Evolutionary conservation across 1,140 invertebrate genomes (phyloP).

Genomic region (Lasioglossum baleicum): DNA sequence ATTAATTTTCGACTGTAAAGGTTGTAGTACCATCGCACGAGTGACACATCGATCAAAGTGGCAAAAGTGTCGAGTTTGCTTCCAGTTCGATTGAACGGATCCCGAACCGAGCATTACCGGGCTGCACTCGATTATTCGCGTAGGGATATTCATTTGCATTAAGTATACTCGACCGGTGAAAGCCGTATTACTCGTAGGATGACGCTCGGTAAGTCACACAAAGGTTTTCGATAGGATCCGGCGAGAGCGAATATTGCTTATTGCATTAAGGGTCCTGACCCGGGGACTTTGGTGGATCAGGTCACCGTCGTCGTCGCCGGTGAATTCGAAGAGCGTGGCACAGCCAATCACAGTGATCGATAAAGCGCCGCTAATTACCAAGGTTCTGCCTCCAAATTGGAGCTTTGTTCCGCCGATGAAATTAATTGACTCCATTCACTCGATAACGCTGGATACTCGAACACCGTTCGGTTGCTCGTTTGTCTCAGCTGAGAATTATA

Average conservation of each 20-base stretch:
- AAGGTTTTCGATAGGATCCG: conserved; percentile 37
- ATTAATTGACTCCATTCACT: conserved; percentile 76
- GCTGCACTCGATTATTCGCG: not conserved
- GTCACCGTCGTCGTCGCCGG: conserved; percentile 47
- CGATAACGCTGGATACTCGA: conserved; percentile 66
- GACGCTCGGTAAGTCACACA: conserved; percentile 18
- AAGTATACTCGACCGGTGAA: not conserved
- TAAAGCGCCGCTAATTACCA: conserved; percentile 75
- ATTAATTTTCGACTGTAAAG: not conserved
- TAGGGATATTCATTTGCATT: not conserved
- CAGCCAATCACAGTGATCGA: conserved; percentile 75
- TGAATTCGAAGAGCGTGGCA: conserved; percentile 53
- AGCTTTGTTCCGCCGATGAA: conserved; percentile 72
- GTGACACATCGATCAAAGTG: not conserved
- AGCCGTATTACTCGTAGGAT: not conserved
- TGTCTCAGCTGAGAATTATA: conserved; percentile 56
- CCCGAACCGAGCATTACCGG: not conserved
- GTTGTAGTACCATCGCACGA: not conserved
- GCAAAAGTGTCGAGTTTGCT: not conserved
- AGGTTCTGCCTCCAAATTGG: conserved; percentile 72
- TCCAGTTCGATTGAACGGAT: not conserved
- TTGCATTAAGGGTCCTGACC: conserved; percentile 59
- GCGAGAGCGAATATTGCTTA: conserved; percentile 53
- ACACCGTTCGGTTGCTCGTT: conserved; percentile 55
- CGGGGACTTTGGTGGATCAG: conserved; percentile 45